Conservation (phyloP, 2,888 invertebrate genomes). For the Exephanes ischioxanthus region DNA sequence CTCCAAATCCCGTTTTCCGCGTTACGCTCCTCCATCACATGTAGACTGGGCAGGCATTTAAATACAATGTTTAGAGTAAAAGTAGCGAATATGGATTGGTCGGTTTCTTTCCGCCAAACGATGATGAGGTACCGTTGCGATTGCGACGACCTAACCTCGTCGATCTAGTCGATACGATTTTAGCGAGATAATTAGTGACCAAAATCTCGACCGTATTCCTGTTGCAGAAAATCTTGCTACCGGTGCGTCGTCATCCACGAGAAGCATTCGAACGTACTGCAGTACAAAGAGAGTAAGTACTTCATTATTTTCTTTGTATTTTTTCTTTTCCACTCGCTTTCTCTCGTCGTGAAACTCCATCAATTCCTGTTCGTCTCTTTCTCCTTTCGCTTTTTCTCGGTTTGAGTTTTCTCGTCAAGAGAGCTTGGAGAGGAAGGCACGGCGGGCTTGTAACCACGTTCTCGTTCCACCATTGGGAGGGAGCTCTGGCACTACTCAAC, state of each 20-base stretch:
- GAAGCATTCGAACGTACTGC: conserved; percentile 97
- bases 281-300: conserved; percentile 98
- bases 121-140: too few species aligned
- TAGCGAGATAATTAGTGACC: conserved; percentile 15
- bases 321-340: not conserved
- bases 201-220: conserved; percentile 69
- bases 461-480: conserved; percentile 41
- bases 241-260: conserved; percentile 98
- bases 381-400: not conserved
- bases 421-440: conserved; percentile 1
- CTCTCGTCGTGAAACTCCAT: conserved; percentile 17
- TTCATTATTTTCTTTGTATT: conserved; percentile 30
- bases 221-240: conserved; percentile 95
- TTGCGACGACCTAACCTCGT: too few species aligned
- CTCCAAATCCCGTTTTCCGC: conserved; percentile 65
- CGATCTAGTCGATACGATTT: not conserved
- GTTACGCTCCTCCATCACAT: conserved; percentile 48
- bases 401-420: conserved; percentile 35
- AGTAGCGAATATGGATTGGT: not conserved
- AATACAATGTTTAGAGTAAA: not conserved
- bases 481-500: conserved; percentile 21
- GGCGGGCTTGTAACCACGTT: conserved; percentile 11
- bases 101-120: too few species aligned
- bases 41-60: not conserved
- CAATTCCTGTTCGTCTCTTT: not conserved